These are phyloP conservation scores for Stylophora pistillata DNA, from an alignment of 64 coral and sea anemone species.

Conservation along the genomic window DNA sequence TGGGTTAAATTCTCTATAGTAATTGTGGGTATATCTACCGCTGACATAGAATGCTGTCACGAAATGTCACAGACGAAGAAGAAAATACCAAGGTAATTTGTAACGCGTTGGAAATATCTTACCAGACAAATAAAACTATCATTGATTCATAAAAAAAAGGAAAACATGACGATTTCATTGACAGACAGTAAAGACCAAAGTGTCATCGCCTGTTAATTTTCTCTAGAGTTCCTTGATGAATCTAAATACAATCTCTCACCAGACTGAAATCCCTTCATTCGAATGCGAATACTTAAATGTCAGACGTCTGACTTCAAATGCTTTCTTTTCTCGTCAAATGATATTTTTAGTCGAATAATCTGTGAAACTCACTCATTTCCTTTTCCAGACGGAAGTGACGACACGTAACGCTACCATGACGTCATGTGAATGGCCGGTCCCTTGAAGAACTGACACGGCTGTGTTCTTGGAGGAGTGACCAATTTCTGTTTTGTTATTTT, in stretches of 20 bases:
- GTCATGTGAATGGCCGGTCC: constrained; percentile 64
- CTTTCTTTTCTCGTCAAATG: too few species aligned
- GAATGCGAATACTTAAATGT: too few species aligned
- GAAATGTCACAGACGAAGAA: not conserved
- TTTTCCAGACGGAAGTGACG: constrained; percentile 76
- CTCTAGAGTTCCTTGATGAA: too few species aligned
- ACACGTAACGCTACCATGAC: constrained; percentile 34
- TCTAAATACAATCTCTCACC: too few species aligned
- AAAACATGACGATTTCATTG: not conserved
- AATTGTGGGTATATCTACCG: not conserved
- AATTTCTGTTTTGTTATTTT: constrained; percentile 12
- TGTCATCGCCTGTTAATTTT: too few species aligned
- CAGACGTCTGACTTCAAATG: too few species aligned
- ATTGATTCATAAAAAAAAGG: not conserved
- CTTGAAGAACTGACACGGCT: not conserved
- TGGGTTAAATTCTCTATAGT: constrained; percentile 18
- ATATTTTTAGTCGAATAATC: too few species aligned
- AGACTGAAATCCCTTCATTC: too few species aligned
- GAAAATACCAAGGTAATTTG: constrained; percentile 23
- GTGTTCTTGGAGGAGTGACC: not conserved
- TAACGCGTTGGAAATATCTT: constrained; percentile 7
- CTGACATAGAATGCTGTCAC: constrained; percentile 35
- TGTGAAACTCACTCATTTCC: not conserved
- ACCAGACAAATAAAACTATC: constrained; percentile 5
- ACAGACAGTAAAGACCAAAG: too few species aligned